phyloP scores from a whole-genome alignment of 1,140 invertebrate genomes.

The Pogonomyrmex californicus region DNA sequence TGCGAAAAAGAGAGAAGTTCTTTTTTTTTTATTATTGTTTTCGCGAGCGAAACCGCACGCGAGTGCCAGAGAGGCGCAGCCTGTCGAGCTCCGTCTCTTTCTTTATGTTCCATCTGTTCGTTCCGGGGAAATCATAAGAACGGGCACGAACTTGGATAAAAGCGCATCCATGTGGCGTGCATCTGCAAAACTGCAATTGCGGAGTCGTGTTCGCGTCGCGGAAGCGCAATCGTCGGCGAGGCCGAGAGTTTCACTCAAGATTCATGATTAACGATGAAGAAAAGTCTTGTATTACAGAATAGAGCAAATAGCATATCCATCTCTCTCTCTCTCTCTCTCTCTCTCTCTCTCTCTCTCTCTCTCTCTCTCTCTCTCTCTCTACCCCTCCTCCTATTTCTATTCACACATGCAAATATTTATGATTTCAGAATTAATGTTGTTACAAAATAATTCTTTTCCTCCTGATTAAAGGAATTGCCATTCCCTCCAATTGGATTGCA shows the following conservation, averaged over 20 bases:
- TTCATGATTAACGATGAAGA: not conserved
- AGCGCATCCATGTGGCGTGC: conserved; percentile 38
- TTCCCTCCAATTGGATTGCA: not conserved
- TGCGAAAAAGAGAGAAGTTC: too few species aligned
- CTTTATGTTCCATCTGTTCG: conserved; percentile 4
- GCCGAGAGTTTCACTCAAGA: conserved; percentile 9
- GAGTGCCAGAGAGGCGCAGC: not conserved
- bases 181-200: conserved; percentile 49
- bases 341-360: too few species aligned
- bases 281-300: not conserved
- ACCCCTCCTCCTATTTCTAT: not conserved
- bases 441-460: not conserved
- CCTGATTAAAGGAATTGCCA: not conserved
- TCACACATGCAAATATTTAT: not conserved
- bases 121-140: not conserved
- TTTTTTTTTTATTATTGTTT: conserved; percentile 31
- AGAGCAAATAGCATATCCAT: not conserved
- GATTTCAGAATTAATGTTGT: conserved; percentile 1
- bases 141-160: not conserved
- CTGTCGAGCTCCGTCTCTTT: conserved; percentile 1
- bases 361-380: not conserved
- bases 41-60: not conserved
- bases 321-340: not conserved
- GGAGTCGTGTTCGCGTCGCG: not conserved
- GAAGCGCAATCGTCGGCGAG: conserved; percentile 7